Evolutionary conservation across 2,113 vertebrate species (phyloP), one percentile per base, ranked within the genome.

Genomic region (Scomber colias): DNA sequence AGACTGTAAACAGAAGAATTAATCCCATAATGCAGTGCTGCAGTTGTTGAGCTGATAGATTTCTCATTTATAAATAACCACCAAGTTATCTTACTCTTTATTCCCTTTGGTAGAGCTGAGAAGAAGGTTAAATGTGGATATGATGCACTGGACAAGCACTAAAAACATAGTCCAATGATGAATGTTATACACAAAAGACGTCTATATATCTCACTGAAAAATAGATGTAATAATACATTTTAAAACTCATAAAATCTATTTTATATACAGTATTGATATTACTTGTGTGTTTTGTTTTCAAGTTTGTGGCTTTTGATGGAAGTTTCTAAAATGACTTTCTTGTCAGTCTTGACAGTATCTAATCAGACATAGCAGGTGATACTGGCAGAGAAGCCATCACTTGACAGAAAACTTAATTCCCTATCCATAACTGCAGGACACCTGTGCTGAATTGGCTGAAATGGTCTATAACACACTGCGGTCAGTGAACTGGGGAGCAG

Each of bases 371-470:
- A 64, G 45, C 57, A 53, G 40, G 53, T 45, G 68, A 27, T 56
- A 59, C 24, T 27, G 24, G 24, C 24, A 27, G 31, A 64, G 73
- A 77, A 78, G 74, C 75, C 85, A 54, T 73, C 40, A 66, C 48
- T 70, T 66, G 68, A 81, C 76, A 83, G 71, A 80, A 83, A 89
- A 79, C 44, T 10, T 11, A 62, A 90, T 79, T 85, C 46, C 21
- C 62, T 31, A 13, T 61, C 77, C 72, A 71, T 75, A 69, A 69
- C 77, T 71, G 27, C 30, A 46, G 79, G 74, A 80, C 61, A 82
- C 71, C 77, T 88, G 85, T 71, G 73, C 70, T 79, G 86, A 88
- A 87, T 79, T 76, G 82, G 79, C 69, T 65, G 62, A 85, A 89
- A 75, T 83, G 88, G 77, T 77, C 85, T 63, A 60, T 84, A 83